Base-by-base conservation (phyloP, 2,888 invertebrate genomes). In the Cancer borealis region DNA sequence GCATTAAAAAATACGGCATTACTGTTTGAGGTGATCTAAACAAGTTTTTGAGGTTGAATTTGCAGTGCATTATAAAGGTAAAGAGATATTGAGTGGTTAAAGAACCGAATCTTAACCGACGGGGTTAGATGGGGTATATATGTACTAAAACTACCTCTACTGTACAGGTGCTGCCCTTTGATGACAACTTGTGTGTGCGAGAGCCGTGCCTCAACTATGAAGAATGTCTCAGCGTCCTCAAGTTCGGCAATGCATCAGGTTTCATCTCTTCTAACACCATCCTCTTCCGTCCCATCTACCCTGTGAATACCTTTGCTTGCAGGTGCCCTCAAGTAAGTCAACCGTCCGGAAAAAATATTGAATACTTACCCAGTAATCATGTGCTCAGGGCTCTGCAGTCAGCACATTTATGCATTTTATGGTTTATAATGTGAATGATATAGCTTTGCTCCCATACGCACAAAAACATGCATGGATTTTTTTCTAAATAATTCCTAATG, bases 121-220 rank as follows among this genome's bases (percentile, higher is more conserved):
- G 1, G 39, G 39, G 73, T 73, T 73, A 73, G 3, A 21, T 6
- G n/a, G n/a, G 17, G 73, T 73, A 3, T n/a, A n/a, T n/a, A n/a
- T 6, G 17, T 3, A n/a, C n/a, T 60, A 10, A 17, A 21, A n/a
- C 30, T 88, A 17, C n/a, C 45, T 26, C 47, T 17, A 0, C 88
- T 45, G 5, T 17, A 3, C 91, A 95, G 95, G 98, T 99, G 0
- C 97, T 99, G 12, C 99, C 99, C 0, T 99, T 99, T 96, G 99
- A 99, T 96, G 99, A 99, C 96, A 99, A 99, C 97, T 97, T 99
- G 0, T 99, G 99, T 96, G 98, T 99, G 0, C 97, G 98, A 92
- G 99, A 99, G 96, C 99, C 99, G 0, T 99, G 99, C 96, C 97
- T 99, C 1, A 99, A 99, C 97, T 99, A 98, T 96, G 99, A 99